Conservation (phyloP, 2,797 vertebrate species). For the Fistularia commersonii region DNA sequence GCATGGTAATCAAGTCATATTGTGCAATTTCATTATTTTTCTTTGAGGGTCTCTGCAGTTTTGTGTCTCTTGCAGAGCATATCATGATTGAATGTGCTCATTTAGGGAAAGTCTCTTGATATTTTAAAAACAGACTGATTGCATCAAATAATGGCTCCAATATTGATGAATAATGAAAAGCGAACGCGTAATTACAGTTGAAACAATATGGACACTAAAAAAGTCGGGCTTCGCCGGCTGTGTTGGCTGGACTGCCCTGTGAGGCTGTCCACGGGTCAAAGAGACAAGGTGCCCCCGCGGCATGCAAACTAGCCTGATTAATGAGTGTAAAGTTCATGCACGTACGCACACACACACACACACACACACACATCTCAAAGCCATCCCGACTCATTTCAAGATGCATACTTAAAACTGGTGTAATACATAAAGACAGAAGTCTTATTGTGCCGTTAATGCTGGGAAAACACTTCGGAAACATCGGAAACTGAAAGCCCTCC, state of each 20-base stretch:
- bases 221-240: slow-evolving; percentile 24
- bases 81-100: background rate
- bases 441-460: too few relatives aligned
- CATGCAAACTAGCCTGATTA: slow-evolving; percentile 58
- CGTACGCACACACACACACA: slow-evolving; percentile 26
- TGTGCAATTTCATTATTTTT: background rate
- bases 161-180: slow-evolving; percentile 6
- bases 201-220: slow-evolving; percentile 13
- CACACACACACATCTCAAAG: slow-evolving; percentile 1
- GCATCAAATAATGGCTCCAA: slow-evolving; percentile 1
- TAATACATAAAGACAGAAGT: too few relatives aligned
- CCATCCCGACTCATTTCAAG: slow-evolving; percentile 20
- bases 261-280: slow-evolving; percentile 54
- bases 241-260: slow-evolving; percentile 14
- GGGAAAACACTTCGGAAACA: too few relatives aligned
- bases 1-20: slow-evolving; percentile 1
- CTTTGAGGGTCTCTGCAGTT: background rate
- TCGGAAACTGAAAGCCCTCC: too few relatives aligned
- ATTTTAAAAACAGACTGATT: background rate
- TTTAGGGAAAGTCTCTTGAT: background rate
- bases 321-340: slow-evolving; percentile 43
- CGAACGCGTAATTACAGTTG: slow-evolving; percentile 9
- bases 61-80: background rate
- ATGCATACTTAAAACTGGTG: slow-evolving; percentile 1
- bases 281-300: slow-evolving; percentile 43